phyloP scores from a whole-genome alignment of 2,797 vertebrate genomes.

The Melanotaenia nigrans region DNA sequence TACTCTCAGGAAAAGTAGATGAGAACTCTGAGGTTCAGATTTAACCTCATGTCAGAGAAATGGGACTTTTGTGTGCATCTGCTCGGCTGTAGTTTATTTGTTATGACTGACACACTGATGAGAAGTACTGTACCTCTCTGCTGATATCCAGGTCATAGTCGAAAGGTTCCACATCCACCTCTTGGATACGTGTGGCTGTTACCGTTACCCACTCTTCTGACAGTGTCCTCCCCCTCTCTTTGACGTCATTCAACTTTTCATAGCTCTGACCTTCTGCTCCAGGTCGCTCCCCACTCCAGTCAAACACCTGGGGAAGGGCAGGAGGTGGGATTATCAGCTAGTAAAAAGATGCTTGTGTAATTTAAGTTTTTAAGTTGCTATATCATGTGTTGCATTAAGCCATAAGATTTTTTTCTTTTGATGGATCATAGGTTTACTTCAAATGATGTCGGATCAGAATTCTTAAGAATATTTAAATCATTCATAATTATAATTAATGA shows the following conservation, averaged over 20 bases:
- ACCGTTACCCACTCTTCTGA: slow-evolving; percentile 86
- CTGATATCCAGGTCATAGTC: slow-evolving; percentile 93
- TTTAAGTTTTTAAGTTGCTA: neutral
- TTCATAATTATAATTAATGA: neutral
- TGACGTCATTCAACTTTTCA: slow-evolving; percentile 79
- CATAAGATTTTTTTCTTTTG: neutral
- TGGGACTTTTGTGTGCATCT: neutral
- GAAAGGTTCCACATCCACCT: slow-evolving; percentile 89
- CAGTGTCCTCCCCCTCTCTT: slow-evolving; percentile 68
- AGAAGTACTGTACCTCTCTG: slow-evolving; percentile 85
- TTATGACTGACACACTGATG: neutral
- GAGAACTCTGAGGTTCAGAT: neutral
- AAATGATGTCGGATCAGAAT: neutral
- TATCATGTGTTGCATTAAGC: neutral
- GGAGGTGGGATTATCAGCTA: slow-evolving; percentile 7
- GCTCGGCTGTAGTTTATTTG: neutral
- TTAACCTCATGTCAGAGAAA: neutral
- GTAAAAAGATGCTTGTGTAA: neutral
- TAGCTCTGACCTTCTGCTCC: slow-evolving; percentile 79
- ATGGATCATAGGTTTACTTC: neutral
- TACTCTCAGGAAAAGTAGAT: neutral
- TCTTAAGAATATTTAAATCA: neutral
- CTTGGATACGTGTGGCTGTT: slow-evolving; percentile 75
- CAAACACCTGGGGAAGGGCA: slow-evolving; percentile 54
- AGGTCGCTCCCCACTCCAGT: slow-evolving; percentile 68